These are phyloP conservation scores for Agonopterix alstromeriana DNA, from an alignment of 2,888 invertebrate genomes.

Conservation along the genomic window DNA sequence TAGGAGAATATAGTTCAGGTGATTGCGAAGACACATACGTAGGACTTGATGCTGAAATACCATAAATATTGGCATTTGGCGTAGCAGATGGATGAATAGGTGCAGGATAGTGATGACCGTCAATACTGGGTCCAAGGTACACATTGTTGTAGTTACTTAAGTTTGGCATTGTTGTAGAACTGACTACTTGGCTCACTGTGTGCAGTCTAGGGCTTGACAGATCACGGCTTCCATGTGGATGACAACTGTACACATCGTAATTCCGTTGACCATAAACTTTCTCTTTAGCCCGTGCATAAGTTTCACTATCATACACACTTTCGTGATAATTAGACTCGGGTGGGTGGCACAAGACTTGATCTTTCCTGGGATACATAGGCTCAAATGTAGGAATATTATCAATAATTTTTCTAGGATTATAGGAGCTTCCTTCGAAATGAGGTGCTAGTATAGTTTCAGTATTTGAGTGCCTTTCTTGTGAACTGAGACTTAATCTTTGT, in stretches of 20 bases:
- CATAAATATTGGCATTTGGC: slow-evolving; percentile 58
- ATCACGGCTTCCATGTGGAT: slow-evolving; percentile 52
- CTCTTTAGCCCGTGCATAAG: slow-evolving; percentile 56
- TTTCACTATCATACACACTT: slow-evolving; percentile 52
- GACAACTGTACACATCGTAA: slow-evolving; percentile 61
- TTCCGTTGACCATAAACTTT: slow-evolving; percentile 60
- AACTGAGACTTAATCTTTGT: slow-evolving; percentile 58
- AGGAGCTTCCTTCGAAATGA: slow-evolving; percentile 50
- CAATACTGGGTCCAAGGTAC: slow-evolving; percentile 40
- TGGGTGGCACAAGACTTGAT: slow-evolving; percentile 44
- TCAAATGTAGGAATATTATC: slow-evolving; percentile 52
- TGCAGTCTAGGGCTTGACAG: slow-evolving; percentile 55
- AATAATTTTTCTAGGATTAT: slow-evolving; percentile 39
- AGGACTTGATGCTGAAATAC: slow-evolving; percentile 52
- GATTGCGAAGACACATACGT: slow-evolving; percentile 66
- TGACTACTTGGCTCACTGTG: slow-evolving; percentile 66
- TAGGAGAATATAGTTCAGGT: slow-evolving; percentile 66
- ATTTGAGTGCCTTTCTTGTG: slow-evolving; percentile 54
- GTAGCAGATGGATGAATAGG: slow-evolving; percentile 42
- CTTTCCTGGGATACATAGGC: slow-evolving; percentile 50
- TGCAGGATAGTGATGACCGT: slow-evolving; percentile 46
- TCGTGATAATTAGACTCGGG: slow-evolving; percentile 58
- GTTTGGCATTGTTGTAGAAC: slow-evolving; percentile 71
- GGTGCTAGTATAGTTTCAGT: slow-evolving; percentile 50
- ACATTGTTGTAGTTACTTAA: slow-evolving; percentile 57